A percentile compares a stretch with the other conserved stretches of the same genome.
Conservation (phyloP, 2,888 invertebrate species). For the Abscondita cerata region DNA sequence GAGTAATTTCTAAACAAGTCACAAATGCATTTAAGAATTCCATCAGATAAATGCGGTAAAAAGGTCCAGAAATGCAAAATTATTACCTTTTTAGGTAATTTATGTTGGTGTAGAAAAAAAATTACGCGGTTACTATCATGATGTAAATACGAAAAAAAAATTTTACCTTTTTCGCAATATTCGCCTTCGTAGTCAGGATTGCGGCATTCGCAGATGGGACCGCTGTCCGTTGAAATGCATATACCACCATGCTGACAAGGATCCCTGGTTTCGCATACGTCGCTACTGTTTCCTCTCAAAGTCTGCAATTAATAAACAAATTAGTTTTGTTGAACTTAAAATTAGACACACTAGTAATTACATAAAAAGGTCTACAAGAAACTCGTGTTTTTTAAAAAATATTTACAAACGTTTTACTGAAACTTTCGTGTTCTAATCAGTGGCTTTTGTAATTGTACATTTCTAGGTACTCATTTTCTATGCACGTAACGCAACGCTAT, state of each 20-base stretch:
- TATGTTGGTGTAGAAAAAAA: too few relatives aligned
- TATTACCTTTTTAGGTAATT: constrained; percentile 4
- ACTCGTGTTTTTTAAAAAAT: too few relatives aligned
- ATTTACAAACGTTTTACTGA: too few relatives aligned
- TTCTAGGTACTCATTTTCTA: too few relatives aligned
- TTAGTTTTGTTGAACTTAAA: too few relatives aligned
- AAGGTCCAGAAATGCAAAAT: not conserved
- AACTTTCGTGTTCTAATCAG: too few relatives aligned
- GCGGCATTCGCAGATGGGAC: constrained; percentile 94
- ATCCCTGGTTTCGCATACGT: constrained; percentile 86
- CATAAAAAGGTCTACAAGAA: too few relatives aligned
- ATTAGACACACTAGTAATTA: too few relatives aligned
- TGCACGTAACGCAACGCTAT: too few relatives aligned
- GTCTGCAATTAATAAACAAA: constrained; percentile 53
- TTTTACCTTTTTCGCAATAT: constrained; percentile 90
- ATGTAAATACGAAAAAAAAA: constrained; percentile 23
- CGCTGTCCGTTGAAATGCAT: constrained; percentile 94
- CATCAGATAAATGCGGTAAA: too few relatives aligned
- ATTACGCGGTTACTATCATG: constrained; percentile 4
- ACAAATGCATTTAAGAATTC: not conserved
- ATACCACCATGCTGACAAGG: constrained; percentile 95
- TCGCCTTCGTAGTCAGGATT: constrained; percentile 92
- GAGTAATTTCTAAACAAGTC: constrained; percentile 2
- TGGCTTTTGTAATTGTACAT: too few relatives aligned
- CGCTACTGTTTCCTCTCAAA: constrained; percentile 72